Conservation (phyloP, 2,888 invertebrate species). For the Malachius bipustulatus region DNA sequence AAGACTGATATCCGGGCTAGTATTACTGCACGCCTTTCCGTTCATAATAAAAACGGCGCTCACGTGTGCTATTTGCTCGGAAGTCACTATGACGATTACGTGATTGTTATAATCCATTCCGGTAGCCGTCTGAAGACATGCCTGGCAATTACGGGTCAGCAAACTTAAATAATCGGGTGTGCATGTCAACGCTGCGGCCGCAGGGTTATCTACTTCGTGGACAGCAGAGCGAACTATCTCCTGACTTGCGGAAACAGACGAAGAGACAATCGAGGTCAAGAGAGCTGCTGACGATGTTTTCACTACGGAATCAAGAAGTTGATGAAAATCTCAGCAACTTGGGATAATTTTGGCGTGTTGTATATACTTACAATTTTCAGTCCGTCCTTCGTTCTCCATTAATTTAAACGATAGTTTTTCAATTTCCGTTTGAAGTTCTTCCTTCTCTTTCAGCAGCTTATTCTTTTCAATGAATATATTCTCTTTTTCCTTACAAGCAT, state of each 20-base stretch:
- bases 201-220: slow-evolving; percentile 56
- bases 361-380: slow-evolving; percentile 29
- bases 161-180: slow-evolving; percentile 48
- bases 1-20: slow-evolving; percentile 54
- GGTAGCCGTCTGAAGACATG: slow-evolving; percentile 32
- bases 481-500: slow-evolving; percentile 50
- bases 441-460: slow-evolving; percentile 55
- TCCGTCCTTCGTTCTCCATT: slow-evolving; percentile 34
- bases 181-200: slow-evolving; percentile 51
- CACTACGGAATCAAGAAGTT: neutral
- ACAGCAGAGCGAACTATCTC: too few relatives aligned
- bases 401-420: slow-evolving; percentile 26
- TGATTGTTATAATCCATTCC: slow-evolving; percentile 29
- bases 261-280: too few relatives aligned
- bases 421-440: slow-evolving; percentile 38
- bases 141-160: slow-evolving; percentile 34
- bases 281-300: too few relatives aligned
- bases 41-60: slow-evolving; percentile 52
- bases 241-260: too few relatives aligned
- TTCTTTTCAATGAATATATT: slow-evolving; percentile 52
- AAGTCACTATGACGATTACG: slow-evolving; percentile 31
- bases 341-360: neutral
- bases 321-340: neutral
- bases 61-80: slow-evolving; percentile 45
- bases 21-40: slow-evolving; percentile 68